Conservation (phyloP, 2,797 vertebrate genomes). For the Lacerta viridis region DNA sequence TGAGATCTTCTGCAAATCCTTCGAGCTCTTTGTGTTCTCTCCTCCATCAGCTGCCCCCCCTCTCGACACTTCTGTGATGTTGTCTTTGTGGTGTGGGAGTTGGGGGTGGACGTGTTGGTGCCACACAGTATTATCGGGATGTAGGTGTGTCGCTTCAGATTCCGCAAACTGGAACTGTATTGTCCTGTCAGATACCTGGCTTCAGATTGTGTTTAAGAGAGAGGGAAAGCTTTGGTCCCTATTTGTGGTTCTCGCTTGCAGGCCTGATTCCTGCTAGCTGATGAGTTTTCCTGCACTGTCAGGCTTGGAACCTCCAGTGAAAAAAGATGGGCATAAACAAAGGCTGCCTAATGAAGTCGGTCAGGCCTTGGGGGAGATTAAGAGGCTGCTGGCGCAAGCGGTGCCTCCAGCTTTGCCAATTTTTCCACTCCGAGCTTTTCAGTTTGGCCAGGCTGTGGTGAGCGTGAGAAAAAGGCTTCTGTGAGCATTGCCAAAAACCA, state of each 20-base stretch:
- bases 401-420: background rate
- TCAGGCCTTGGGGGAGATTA: background rate
- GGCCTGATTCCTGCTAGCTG: background rate
- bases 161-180: background rate
- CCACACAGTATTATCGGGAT: background rate
- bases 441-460: background rate
- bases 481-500: background rate
- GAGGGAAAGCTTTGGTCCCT: background rate
- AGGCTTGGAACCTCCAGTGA: background rate
- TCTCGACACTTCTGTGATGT: background rate
- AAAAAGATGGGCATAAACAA: background rate
- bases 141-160: no score
- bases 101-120: background rate
- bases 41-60: background rate
- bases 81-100: background rate
- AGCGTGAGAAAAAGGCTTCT: slow-evolving; percentile 12
- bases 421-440: background rate
- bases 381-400: background rate
- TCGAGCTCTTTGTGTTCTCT: background rate
- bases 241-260: background rate
- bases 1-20: background rate
- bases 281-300: background rate
- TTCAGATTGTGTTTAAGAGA: background rate
- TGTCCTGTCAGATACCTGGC: background rate
- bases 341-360: background rate